Evolutionary conservation across 2,113 vertebrate genomes (phyloP).

Genomic region (Recurvirostra avosetta): DNA sequence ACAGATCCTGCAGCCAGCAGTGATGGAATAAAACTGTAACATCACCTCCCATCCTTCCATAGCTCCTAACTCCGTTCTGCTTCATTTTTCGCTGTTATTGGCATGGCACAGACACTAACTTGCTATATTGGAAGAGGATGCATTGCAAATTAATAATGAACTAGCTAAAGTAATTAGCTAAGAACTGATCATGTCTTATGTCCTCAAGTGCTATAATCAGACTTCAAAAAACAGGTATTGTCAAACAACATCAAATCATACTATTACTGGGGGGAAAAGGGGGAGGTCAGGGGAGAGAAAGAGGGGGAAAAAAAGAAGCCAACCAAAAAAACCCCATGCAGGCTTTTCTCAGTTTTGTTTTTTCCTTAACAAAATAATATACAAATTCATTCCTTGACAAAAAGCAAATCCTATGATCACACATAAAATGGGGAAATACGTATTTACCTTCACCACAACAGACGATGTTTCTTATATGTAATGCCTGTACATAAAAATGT

Average conservation of each 20-base stretch:
- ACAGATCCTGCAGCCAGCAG: neutral
- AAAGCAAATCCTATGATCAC: neutral
- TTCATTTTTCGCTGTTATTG: neutral
- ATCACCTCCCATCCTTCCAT: neutral
- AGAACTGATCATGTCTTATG: neutral
- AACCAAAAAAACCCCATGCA: neutral
- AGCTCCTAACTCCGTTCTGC: neutral
- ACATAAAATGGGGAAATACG: neutral
- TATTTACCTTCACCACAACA: neutral
- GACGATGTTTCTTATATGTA: neutral
- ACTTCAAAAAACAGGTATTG: neutral
- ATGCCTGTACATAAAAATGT: neutral
- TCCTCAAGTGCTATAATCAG: neutral
- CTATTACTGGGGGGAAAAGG: neutral
- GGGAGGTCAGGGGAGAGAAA: too few species aligned
- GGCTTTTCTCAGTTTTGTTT: neutral
- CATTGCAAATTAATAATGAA: neutral
- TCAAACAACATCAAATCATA: neutral
- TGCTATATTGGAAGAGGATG: neutral
- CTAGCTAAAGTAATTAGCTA: neutral
- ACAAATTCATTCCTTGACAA: neutral
- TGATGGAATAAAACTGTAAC: neutral
- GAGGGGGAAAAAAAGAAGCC: too few species aligned
- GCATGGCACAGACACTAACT: neutral
- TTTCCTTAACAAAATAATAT: neutral